A percentile compares a stretch with the other conserved stretches of the same genome.
These are phyloP conservation scores for Steinernema khuongi DNA, from an alignment of 1,140 invertebrate genomes.

Conservation along the genomic window DNA sequence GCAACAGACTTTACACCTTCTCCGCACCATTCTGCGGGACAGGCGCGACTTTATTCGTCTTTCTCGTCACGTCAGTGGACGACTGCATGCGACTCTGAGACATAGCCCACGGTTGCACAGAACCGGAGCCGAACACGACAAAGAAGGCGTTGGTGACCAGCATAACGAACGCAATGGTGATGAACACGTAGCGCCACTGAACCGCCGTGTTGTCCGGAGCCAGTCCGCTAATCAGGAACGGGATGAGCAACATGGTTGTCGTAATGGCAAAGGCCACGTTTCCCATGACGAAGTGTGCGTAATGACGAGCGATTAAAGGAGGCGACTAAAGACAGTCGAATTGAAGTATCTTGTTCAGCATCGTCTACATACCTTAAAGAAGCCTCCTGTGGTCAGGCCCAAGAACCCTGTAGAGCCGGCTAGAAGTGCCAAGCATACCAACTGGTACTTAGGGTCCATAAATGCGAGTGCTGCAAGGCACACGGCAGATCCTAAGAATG, in stretches of 20 bases:
- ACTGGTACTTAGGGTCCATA: conserved; percentile 31
- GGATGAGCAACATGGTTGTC: conserved; percentile 53
- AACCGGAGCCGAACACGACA: neutral
- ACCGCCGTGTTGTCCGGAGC: conserved; percentile 43
- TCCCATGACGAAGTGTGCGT: conserved; percentile 51
- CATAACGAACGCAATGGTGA: conserved; percentile 42
- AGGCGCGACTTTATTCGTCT: too few relatives aligned
- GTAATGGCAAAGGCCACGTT: conserved; percentile 52
- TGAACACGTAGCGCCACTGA: conserved; percentile 52
- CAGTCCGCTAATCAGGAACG: conserved; percentile 43
- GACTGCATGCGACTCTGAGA: conserved; percentile 4
- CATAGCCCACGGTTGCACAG: neutral
- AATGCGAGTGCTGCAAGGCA: conserved; percentile 49
- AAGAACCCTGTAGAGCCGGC: conserved; percentile 49
- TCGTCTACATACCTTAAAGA: conserved; percentile 56
- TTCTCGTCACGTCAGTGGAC: neutral
- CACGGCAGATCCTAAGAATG: conserved; percentile 45
- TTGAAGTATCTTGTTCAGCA: neutral
- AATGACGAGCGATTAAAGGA: neutral
- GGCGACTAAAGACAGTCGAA: neutral
- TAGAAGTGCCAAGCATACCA: conserved; percentile 44
- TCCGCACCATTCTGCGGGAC: too few relatives aligned
- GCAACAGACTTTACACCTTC: too few relatives aligned
- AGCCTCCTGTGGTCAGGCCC: conserved; percentile 54
- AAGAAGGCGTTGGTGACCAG: conserved; percentile 15